Evolutionary conservation across 2,888 invertebrate species (phyloP).

Genomic region (Epinotia bilunana): DNA sequence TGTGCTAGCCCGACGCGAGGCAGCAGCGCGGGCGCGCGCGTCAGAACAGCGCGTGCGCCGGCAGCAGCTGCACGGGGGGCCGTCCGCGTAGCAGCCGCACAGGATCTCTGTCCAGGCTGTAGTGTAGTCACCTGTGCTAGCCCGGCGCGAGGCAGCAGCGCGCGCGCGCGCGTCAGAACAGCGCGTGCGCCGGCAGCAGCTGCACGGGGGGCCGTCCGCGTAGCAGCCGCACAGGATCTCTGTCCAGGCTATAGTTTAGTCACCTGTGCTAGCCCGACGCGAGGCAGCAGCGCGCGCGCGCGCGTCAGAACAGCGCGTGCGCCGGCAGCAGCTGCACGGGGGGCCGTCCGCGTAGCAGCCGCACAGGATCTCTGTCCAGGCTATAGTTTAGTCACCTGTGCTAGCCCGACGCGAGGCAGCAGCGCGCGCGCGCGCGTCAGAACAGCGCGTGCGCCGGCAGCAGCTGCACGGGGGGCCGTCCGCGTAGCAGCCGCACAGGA

Average conservation of each 20-base stretch:
- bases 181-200: constrained; percentile 70
- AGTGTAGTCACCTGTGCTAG: constrained; percentile 47
- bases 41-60: no score
- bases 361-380: constrained; percentile 86
- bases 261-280: not conserved
- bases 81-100: no score
- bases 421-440: not conserved
- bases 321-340: no score
- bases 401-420: constrained; percentile 8
- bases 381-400: constrained; percentile 49
- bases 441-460: not conserved
- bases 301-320: no score
- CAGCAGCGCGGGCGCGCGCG: no score
- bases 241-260: no score
- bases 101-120: no score
- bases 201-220: constrained; percentile 59
- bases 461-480: constrained; percentile 20
- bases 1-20: no score
- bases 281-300: no score
- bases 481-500: no score
- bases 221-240: constrained; percentile 51
- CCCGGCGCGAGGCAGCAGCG: constrained; percentile 42
- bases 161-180: constrained; percentile 64
- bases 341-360: constrained; percentile 55
- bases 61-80: no score